phyloP scores from a whole-genome alignment of 2,888 invertebrate genomes.

The Drosophila fungiperda region DNA sequence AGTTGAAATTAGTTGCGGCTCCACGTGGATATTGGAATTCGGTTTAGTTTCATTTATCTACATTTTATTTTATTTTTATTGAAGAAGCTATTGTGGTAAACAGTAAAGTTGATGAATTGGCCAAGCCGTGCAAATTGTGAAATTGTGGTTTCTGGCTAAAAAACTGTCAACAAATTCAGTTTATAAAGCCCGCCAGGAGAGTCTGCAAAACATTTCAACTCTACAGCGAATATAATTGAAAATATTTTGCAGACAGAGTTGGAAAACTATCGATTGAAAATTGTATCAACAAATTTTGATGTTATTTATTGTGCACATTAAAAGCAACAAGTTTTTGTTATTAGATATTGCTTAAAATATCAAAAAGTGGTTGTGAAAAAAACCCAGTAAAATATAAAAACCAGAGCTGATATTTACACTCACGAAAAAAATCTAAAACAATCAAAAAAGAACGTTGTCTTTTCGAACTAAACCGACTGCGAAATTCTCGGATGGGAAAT shows the following conservation, averaged over 20 bases:
- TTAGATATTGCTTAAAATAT: background rate
- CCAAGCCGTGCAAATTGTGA: conserved; percentile 35
- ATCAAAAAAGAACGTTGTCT: background rate
- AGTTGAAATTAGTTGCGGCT: conserved; percentile 75
- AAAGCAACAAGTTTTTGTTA: background rate
- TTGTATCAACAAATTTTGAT: background rate
- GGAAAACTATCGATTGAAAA: background rate
- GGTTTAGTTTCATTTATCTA: conserved; percentile 44
- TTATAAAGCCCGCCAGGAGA: conserved; percentile 6
- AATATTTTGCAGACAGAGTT: conserved; percentile 3
- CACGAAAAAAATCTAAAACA: background rate
- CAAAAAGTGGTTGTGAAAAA: background rate
- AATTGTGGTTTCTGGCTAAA: conserved; percentile 13
- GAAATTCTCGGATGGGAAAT: background rate
- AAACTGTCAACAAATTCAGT: conserved; percentile 9
- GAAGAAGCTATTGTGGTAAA: conserved; percentile 34
- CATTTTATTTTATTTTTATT: conserved; percentile 1
- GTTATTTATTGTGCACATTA: background rate
- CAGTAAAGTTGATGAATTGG: conserved; percentile 67
- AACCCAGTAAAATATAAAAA: background rate
- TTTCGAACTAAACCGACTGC: background rate
- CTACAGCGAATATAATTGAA: background rate
- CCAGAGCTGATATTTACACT: background rate
- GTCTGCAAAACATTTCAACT: conserved; percentile 8
- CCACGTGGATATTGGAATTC: conserved; percentile 65